Evolutionary conservation across 2,888 invertebrate species (phyloP).

Genomic region (Lochmaea crataegi): DNA sequence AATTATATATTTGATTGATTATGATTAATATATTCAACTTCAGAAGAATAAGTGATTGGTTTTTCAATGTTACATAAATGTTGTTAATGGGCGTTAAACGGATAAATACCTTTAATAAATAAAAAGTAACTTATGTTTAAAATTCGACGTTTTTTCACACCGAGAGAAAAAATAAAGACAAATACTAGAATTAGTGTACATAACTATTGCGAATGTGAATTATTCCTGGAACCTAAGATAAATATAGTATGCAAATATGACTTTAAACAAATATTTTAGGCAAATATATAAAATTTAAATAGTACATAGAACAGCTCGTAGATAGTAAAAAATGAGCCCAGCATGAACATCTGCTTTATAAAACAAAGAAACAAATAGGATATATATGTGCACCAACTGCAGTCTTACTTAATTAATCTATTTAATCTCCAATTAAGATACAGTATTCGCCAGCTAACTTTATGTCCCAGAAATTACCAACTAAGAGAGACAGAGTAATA

Average conservation of each 20-base stretch:
- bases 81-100: neutral
- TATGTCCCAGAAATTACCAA: too few species aligned
- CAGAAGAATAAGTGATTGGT: neutral
- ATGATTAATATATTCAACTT: conserved; percentile 15
- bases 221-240: neutral
- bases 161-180: neutral
- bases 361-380: too few species aligned
- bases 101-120: neutral
- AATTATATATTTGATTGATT: conserved; percentile 11
- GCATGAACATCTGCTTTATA: too few species aligned
- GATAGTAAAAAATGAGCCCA: too few species aligned
- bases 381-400: too few species aligned
- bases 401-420: too few species aligned
- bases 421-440: too few species aligned
- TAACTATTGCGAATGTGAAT: neutral
- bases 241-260: neutral
- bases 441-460: too few species aligned
- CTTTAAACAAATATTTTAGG: neutral
- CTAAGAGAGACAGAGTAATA: too few species aligned
- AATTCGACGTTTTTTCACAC: neutral
- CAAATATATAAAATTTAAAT: too few species aligned
- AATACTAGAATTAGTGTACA: neutral
- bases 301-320: too few species aligned
- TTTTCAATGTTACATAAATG: conserved; percentile 5
- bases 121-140: neutral